phyloP scores from a whole-genome alignment of 2,797 vertebrate genomes.

The Microtus agrestis region DNA sequence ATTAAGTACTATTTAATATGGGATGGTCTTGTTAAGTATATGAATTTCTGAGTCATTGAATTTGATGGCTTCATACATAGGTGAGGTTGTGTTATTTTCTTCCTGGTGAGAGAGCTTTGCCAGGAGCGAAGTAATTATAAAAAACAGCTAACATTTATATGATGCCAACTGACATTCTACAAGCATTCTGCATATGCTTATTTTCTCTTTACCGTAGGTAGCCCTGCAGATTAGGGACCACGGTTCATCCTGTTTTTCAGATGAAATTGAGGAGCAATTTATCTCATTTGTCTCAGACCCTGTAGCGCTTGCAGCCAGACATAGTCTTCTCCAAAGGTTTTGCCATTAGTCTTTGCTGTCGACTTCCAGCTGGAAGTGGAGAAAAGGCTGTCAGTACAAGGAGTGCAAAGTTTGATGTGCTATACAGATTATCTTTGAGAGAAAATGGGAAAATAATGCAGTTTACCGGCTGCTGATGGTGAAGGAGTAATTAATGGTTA shows the following conservation, averaged over 20 bases:
- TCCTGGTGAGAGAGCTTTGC: slow-evolving; percentile 40
- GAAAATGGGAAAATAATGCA: slow-evolving; percentile 21
- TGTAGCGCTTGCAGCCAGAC: neutral
- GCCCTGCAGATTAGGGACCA: neutral
- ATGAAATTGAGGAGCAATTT: neutral
- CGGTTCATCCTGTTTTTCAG: slow-evolving; percentile 7
- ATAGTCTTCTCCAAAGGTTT: neutral
- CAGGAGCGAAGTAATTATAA: slow-evolving; percentile 27
- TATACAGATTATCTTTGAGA: slow-evolving; percentile 18
- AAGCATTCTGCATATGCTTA: neutral
- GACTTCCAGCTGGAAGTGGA: slow-evolving; percentile 1
- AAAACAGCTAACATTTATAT: slow-evolving; percentile 17
- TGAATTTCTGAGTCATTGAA: slow-evolving; percentile 48
- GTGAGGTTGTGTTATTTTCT: slow-evolving; percentile 40
- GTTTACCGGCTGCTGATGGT: neutral
- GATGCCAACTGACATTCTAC: neutral
- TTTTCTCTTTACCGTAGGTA: slow-evolving; percentile 5
- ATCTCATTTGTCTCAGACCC: neutral
- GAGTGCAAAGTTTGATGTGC: neutral
- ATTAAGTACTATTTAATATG: slow-evolving; percentile 35
- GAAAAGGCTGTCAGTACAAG: neutral
- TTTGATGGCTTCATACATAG: slow-evolving; percentile 39
- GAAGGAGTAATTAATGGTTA: slow-evolving; percentile 36
- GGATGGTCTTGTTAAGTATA: slow-evolving; percentile 24
- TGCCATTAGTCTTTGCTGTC: neutral